A percentile compares a stretch with the other conserved stretches of the same genome.
phyloP scores from a whole-genome alignment of 2,797 vertebrate genomes.

The Eospalax fontanierii region DNA sequence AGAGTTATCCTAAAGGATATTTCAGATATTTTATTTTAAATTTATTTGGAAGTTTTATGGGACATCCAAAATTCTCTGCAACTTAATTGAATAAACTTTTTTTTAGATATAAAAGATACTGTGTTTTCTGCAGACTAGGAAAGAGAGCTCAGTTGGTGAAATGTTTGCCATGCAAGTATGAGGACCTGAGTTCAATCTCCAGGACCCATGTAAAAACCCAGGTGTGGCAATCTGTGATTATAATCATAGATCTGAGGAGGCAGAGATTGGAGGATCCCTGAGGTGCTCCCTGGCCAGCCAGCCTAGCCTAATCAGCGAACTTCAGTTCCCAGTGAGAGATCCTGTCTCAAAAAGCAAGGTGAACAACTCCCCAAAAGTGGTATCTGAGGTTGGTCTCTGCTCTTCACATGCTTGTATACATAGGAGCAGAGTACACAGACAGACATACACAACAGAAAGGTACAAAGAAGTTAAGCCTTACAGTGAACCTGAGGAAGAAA shows the following conservation, averaged over 20 bases:
- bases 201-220: background rate
- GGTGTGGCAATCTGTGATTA: background rate
- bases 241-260: background rate
- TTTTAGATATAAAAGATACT: background rate
- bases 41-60: background rate
- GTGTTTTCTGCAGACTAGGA: background rate
- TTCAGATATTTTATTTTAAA: slow-evolving; percentile 1
- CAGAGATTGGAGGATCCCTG: background rate
- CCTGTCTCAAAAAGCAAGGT: background rate
- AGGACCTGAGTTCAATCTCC: no score
- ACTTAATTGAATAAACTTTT: slow-evolving; percentile 43
- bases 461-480: background rate
- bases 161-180: background rate
- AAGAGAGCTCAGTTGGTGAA: no score
- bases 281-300: background rate
- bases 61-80: slow-evolving; percentile 5
- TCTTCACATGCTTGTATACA: no score
- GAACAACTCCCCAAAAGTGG: background rate
- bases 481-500: background rate
- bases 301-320: background rate
- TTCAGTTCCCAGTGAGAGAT: background rate
- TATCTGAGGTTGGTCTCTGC: background rate
- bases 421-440: background rate
- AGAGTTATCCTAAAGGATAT: background rate
- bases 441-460: no score